Conservation (phyloP, 2,888 invertebrate genomes). For the Andrena flavipes region DNA sequence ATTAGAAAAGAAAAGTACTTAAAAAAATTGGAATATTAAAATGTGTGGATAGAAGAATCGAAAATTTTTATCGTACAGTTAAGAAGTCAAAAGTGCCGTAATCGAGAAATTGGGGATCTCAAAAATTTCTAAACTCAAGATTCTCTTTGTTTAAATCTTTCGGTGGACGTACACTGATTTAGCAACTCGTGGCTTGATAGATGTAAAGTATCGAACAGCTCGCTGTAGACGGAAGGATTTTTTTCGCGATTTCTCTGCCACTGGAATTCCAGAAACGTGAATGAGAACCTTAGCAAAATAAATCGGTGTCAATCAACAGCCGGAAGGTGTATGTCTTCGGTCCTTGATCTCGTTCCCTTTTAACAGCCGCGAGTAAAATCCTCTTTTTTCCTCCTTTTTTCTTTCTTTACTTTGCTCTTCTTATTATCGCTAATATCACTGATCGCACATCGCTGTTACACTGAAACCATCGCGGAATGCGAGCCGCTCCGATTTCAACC, state of each 20-base stretch:
- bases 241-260: conserved; percentile 1
- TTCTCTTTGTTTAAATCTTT: no score
- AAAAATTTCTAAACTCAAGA: no score
- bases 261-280: neutral
- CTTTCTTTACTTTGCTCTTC: conserved; percentile 29
- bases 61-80: no score
- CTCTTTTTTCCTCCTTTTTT: neutral
- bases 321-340: conserved; percentile 39
- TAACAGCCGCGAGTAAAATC: conserved; percentile 44
- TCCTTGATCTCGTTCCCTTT: conserved; percentile 51
- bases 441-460: conserved; percentile 57
- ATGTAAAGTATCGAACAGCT: neutral
- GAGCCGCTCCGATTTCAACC: conserved; percentile 77
- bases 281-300: neutral
- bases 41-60: no score
- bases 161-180: no score
- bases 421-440: conserved; percentile 61
- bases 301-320: conserved; percentile 51
- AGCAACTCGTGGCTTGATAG: no score
- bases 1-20: no score
- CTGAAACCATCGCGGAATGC: conserved; percentile 73
- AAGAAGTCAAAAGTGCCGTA: no score
- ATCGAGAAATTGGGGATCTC: no score
- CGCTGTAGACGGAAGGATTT: neutral
- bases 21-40: no score